Evolutionary conservation across 2,113 vertebrate genomes (phyloP), one percentile per base, ranked within the genome.

Genomic region (Taurulus bubalis): DNA sequence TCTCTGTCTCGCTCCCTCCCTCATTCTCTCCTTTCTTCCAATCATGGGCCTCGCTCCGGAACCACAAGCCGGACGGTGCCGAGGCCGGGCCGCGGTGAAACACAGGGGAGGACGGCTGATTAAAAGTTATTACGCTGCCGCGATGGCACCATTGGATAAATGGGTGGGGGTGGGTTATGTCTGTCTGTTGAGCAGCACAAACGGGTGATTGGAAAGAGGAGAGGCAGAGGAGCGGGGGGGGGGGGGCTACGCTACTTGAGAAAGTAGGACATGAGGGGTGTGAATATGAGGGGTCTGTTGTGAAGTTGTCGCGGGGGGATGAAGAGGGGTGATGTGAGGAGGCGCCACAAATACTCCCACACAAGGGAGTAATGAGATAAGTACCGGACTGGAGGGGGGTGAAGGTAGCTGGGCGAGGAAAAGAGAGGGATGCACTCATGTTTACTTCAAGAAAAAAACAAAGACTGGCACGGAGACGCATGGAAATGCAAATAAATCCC

Each of bases 391-490:
- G 4, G 65, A 32, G 69, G 51, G 15, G 53, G 47, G 59, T 65
- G 51, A 67, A 72, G 69, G 36, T 32, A 42, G 34, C 11, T 42
- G 30, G 60, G 64, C 42, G 49, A 80, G 73, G 73, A 28, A 26
- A 77, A 71, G 73, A 69, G 71, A 80, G 55, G 59, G 92, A 90
- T 82, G 72, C 75, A 90, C 69, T 80, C 38, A 40, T 75, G 83
- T 93, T 95, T 93, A 86, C 92, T 91, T 89, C 94, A 95, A 94
- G 94, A 92, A 92, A 84, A 14, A 56, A 84, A 84, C 79, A 90
- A 86, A 89, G 72, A 80, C 45, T 73, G 70, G 69, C 34, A 64
- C 14, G 24, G 76, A 77, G 63, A 80, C 64, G 55, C 26, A 78
- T 76, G 69, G 71, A 86, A 87, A 88, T 89, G 84, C 87, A 86